A percentile compares a stretch with the other conserved stretches of the same genome.
These are phyloP conservation scores for Drosophila pandora DNA, from an alignment of 1,140 invertebrate genomes.

Conservation along the genomic window DNA sequence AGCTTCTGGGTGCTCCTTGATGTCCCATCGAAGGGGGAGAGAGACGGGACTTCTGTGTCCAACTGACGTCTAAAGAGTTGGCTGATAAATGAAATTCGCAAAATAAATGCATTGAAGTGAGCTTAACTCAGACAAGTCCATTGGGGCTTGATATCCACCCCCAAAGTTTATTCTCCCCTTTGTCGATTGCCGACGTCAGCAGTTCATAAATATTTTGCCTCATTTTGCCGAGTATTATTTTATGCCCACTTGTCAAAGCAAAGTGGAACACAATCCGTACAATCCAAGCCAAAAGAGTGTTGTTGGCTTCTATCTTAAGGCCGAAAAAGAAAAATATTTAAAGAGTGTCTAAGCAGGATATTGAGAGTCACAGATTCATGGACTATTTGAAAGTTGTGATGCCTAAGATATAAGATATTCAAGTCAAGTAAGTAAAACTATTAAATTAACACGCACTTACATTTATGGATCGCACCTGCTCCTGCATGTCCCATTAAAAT, in stretches of 20 bases:
- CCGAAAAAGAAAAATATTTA: neutral
- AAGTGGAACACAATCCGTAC: conserved; percentile 47
- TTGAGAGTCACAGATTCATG: neutral
- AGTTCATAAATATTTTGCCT: conserved; percentile 73
- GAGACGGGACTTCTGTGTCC: conserved; percentile 8
- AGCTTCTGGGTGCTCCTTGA: conserved; percentile 68
- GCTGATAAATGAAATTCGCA: conserved; percentile 79
- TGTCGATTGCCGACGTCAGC: conserved; percentile 51
- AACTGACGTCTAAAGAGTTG: conserved; percentile 41
- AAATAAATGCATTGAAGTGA: conserved; percentile 74
- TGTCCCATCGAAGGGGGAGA: conserved; percentile 19
- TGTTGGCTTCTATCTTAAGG: conserved; percentile 12
- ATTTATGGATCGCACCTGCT: conserved; percentile 25
- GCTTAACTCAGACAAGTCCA: conserved; percentile 13
- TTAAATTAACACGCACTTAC: conserved; percentile 21
- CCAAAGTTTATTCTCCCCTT: conserved; percentile 10
- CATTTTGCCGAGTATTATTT: conserved; percentile 48
- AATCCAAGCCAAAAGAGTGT: conserved; percentile 19
- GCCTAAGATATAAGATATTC: neutral
- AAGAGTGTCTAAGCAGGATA: neutral
- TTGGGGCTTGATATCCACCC: neutral
- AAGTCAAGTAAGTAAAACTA: neutral
- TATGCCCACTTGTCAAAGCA: conserved; percentile 51
- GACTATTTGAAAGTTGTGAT: neutral
- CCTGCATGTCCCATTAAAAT: conserved; percentile 30